A percentile compares a stretch with the other conserved stretches of the same genome.
Conservation (phyloP, 1,140 invertebrate genomes). For the Ephestia elutella region DNA sequence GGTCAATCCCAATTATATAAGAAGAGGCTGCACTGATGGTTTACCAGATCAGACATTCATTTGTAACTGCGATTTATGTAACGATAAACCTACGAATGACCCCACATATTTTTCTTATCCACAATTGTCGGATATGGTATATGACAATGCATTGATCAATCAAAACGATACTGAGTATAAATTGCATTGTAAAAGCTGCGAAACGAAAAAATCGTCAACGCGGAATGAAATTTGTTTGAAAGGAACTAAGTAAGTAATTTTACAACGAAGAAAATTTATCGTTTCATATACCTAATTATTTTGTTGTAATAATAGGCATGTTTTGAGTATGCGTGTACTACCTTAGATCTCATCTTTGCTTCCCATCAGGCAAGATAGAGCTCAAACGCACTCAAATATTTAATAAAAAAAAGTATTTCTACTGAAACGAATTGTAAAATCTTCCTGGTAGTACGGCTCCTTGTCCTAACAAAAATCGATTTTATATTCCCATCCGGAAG, state of each 20-base stretch:
- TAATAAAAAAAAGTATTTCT: too few species aligned
- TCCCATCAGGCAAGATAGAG: too few species aligned
- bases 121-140: conserved; percentile 45
- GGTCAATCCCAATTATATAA: conserved; percentile 45
- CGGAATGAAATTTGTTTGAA: too few species aligned
- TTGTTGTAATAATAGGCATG: too few species aligned
- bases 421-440: too few species aligned
- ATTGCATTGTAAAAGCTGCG: background rate
- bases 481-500: too few species aligned
- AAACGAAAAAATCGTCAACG: background rate
- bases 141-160: conserved; percentile 29
- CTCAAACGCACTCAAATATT: too few species aligned
- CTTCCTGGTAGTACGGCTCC: too few species aligned
- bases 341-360: too few species aligned
- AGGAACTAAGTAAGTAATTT: conserved; percentile 1
- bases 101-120: conserved; percentile 40
- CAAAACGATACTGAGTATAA: background rate
- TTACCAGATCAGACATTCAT: conserved; percentile 43
- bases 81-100: conserved; percentile 50
- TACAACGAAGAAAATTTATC: conserved; percentile 11
- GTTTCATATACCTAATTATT: too few species aligned
- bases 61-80: conserved; percentile 56
- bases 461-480: too few species aligned
- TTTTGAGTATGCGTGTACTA: too few species aligned
- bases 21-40: conserved; percentile 39